phyloP scores from a whole-genome alignment of 2,888 invertebrate genomes.

The Campoplex nolae region DNA sequence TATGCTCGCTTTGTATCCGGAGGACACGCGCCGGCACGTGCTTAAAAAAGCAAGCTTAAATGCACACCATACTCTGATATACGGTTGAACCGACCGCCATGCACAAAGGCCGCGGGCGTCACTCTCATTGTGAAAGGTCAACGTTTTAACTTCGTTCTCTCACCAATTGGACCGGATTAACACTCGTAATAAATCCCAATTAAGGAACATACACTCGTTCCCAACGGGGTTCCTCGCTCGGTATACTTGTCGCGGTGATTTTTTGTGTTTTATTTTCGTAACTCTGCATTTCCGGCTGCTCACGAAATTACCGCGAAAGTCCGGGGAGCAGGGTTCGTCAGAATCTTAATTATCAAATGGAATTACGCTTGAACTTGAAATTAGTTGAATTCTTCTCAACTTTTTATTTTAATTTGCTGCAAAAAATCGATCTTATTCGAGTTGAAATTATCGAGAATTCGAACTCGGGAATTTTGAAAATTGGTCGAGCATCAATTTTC shows the following conservation, averaged over 20 bases:
- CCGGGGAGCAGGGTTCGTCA: not conserved
- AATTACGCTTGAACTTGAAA: not conserved
- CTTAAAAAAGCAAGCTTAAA: slow-evolving; percentile 46
- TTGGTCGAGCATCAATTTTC: not conserved
- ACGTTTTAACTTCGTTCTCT: slow-evolving; percentile 81
- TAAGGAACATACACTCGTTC: slow-evolving; percentile 70
- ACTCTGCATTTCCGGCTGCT: not conserved
- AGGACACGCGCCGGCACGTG: slow-evolving; percentile 74
- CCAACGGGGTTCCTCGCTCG: not conserved
- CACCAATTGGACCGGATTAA: slow-evolving; percentile 80
- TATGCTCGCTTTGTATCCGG: slow-evolving; percentile 21
- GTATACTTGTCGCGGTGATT: slow-evolving; percentile 46
- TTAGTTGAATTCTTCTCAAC: not conserved
- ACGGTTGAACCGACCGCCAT: slow-evolving; percentile 31
- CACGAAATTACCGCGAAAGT: not conserved
- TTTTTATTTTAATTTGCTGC: not conserved
- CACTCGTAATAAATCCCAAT: slow-evolving; percentile 82
- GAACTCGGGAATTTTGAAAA: not conserved
- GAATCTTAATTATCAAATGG: not conserved
- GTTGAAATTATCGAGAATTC: not conserved
- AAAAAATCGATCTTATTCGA: not conserved
- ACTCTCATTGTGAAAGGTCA: slow-evolving; percentile 77
- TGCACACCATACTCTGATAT: not conserved
- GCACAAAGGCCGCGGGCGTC: slow-evolving; percentile 72
- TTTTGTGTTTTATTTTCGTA: not conserved